Evolutionary conservation across 2,888 invertebrate genomes (phyloP), one percentile per base, ranked within the genome.

Genomic region (Hypomecis punctinalis): DNA sequence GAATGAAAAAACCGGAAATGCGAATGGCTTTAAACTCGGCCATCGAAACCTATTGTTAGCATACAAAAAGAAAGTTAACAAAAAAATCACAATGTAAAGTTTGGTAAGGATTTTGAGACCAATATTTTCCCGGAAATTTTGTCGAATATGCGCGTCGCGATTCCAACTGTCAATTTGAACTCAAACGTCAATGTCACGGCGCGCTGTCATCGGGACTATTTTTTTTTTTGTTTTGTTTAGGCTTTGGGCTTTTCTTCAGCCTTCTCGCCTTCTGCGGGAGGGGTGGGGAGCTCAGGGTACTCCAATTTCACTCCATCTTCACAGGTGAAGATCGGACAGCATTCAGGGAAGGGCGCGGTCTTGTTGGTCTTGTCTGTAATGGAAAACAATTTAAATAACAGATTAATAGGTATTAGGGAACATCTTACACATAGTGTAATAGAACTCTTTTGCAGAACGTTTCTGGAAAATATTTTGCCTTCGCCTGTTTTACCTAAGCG

Each of bases 261-360:
- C 72, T 83, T 86, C 63, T 77, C 85, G 61, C 71, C 91, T 77
- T 86, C 91, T 76, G 77, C 90, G 74, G 80, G 92, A 75, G 83
- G 94, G 69, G 79, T 92, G 72, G 78, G 95, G 84, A 97, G 95
- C 79, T 97, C 97, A 3, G 97, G 97, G 90, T 97, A 98, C 87
- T 98, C 97, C 78, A 98, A 89, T 78, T 96, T 96, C 58, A 95
- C 97, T 47, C 97, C 98, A 23, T 95, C 95, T 83, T 97, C 97
- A 89, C 98, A 98, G 7, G 96, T 96, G 94, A 97, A 98, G 70
- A 92, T 91, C 0, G 98, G 98, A 84, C 98, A 98, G 86, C 98
- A 98, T 39, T 93, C 94, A 6, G 98, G 98, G 95, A 97, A 98
- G 0, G 96, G 91, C 1, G 97, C 97, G 7, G 97, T 97, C 89